Conservation (phyloP, 2,888 invertebrate genomes). For the Rhopalosiphum nymphaeae region DNA sequence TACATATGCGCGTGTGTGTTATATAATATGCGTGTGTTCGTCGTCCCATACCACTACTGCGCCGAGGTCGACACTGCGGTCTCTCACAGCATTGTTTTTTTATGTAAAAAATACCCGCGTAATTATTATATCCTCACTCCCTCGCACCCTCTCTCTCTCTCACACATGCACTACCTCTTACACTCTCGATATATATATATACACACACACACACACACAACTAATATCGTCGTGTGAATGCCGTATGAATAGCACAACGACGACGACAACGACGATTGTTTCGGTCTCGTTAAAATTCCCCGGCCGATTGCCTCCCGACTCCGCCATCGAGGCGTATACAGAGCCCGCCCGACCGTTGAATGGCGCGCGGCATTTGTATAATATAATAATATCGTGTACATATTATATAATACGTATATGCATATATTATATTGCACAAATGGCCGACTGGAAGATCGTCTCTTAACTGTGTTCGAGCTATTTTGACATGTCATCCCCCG, state of each 20-base stretch:
- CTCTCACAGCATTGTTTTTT: constrained; percentile 29
- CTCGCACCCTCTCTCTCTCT: neutral
- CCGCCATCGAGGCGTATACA: neutral
- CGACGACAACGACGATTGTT: constrained; percentile 42
- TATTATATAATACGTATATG: neutral
- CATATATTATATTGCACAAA: neutral
- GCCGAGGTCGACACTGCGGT: neutral
- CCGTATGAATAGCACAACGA: neutral
- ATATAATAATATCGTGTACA: neutral
- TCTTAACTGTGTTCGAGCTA: neutral
- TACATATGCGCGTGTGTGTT: neutral
- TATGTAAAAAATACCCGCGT: constrained; percentile 17
- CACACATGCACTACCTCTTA: neutral
- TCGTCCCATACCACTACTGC: neutral
- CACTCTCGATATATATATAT: neutral
- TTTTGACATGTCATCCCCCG: neutral
- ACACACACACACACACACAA: neutral
- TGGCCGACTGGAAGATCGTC: neutral
- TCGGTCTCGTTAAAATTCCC: constrained; percentile 58
- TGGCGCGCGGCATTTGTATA: neutral
- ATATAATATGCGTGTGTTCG: neutral
- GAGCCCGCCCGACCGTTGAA: neutral
- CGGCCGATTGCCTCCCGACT: neutral
- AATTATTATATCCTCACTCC: neutral
- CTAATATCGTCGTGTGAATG: constrained; percentile 5